Conservation (phyloP, 2,888 invertebrate genomes). For the Euphydryas editha region DNA sequence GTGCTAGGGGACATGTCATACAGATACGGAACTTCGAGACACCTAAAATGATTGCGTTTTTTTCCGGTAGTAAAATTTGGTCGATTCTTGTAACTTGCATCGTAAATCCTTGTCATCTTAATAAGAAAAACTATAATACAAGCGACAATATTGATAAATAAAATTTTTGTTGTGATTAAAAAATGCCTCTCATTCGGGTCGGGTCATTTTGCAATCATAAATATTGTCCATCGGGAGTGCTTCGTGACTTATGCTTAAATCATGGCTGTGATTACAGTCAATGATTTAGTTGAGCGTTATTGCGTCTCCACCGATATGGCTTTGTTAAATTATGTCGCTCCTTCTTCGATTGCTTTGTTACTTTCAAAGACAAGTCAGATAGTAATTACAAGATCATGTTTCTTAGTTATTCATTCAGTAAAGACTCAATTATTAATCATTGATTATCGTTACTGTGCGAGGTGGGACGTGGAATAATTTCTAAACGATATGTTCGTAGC, state of each 20-base stretch:
- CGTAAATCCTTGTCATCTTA: not conserved
- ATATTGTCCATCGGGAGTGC: constrained; percentile 66
- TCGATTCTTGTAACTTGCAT: not conserved
- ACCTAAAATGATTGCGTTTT: constrained; percentile 14
- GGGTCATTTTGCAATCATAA: constrained; percentile 69
- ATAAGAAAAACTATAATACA: not conserved
- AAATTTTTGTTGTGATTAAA: constrained; percentile 59
- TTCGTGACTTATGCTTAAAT: constrained; percentile 78
- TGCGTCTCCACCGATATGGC: constrained; percentile 67
- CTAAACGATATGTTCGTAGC: not conserved
- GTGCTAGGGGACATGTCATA: constrained; percentile 60
- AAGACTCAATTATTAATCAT: constrained; percentile 78
- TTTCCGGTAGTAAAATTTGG: constrained; percentile 13
- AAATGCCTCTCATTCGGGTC: constrained; percentile 56
- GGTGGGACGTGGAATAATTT: not conserved
- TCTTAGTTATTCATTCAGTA: constrained; percentile 73
- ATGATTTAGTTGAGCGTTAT: constrained; percentile 64
- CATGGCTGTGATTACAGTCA: constrained; percentile 74
- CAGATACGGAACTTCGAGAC: constrained; percentile 55
- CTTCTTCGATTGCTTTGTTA: constrained; percentile 73
- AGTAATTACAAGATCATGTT: constrained; percentile 80
- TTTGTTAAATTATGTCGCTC: constrained; percentile 74
- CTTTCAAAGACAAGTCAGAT: constrained; percentile 69
- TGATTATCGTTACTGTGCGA: constrained; percentile 54
- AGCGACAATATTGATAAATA: constrained; percentile 61